Percentiles rank a stretch among this genome's conserved stretches.
Conservation (phyloP, 2,113 vertebrate genomes). For the Crypturellus undulatus region DNA sequence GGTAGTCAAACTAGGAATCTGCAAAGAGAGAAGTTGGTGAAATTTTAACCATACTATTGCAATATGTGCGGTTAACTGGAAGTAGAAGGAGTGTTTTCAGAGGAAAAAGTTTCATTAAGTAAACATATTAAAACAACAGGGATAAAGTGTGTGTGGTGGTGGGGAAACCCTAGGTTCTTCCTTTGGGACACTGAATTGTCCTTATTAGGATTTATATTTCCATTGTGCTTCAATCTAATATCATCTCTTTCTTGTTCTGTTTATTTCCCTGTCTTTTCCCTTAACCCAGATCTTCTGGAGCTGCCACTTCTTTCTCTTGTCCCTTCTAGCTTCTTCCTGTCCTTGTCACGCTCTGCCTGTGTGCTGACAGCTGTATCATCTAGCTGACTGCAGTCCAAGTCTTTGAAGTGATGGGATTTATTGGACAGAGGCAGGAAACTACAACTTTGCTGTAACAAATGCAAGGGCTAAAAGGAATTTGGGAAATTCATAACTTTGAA, state of each 20-base stretch:
- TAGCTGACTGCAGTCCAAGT: background rate
- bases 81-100: background rate
- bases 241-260: background rate
- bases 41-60: background rate
- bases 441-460: conserved; percentile 18
- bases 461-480: conserved; percentile 18
- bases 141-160: background rate
- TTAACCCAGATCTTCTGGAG: background rate
- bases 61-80: background rate
- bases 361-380: background rate
- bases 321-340: background rate
- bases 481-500: conserved; percentile 41
- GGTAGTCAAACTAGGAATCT: background rate
- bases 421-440: conserved; percentile 8
- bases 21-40: background rate
- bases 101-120: background rate
- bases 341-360: rapidly evolving
- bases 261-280: background rate
- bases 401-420: background rate
- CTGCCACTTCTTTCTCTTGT: background rate
- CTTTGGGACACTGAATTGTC: background rate
- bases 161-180: background rate
- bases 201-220: background rate
- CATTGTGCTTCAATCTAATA: background rate
- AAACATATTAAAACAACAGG: background rate